phyloP scores from a whole-genome alignment of 2,797 vertebrate genomes.

The Prionace glauca region DNA sequence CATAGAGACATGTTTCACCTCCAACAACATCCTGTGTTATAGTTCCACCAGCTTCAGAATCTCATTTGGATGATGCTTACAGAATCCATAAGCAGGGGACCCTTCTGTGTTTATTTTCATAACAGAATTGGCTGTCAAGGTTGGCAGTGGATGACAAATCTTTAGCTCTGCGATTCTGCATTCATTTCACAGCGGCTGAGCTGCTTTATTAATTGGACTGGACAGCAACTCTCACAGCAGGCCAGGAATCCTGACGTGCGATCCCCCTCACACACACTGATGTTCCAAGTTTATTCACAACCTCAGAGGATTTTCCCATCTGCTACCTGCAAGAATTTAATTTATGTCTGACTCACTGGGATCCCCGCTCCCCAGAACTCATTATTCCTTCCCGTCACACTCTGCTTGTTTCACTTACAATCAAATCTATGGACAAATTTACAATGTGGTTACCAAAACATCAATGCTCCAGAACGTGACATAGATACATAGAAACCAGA shows the following conservation, averaged over 20 bases:
- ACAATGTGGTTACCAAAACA: neutral
- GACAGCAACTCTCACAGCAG: neutral
- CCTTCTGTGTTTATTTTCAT: neutral
- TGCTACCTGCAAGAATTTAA: neutral
- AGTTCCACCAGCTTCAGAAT: neutral
- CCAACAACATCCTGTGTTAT: neutral
- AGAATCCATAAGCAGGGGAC: neutral
- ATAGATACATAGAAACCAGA: no score
- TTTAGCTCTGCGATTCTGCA: neutral
- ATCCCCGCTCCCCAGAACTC: neutral
- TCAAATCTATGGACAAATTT: neutral
- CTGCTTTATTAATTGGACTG: neutral
- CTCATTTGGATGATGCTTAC: neutral
- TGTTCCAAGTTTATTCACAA: neutral
- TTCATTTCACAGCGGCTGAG: neutral
- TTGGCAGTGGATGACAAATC: neutral
- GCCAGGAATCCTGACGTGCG: neutral
- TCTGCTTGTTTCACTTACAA: neutral
- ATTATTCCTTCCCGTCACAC: neutral
- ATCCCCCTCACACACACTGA: neutral
- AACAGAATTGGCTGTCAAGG: neutral
- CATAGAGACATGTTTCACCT: neutral
- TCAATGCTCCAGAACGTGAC: neutral
- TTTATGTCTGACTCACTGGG: neutral
- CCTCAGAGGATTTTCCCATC: constrained; percentile 2